Evolutionary conservation across 2,797 vertebrate genomes (phyloP).

Genomic region (Taenioides sp.): DNA sequence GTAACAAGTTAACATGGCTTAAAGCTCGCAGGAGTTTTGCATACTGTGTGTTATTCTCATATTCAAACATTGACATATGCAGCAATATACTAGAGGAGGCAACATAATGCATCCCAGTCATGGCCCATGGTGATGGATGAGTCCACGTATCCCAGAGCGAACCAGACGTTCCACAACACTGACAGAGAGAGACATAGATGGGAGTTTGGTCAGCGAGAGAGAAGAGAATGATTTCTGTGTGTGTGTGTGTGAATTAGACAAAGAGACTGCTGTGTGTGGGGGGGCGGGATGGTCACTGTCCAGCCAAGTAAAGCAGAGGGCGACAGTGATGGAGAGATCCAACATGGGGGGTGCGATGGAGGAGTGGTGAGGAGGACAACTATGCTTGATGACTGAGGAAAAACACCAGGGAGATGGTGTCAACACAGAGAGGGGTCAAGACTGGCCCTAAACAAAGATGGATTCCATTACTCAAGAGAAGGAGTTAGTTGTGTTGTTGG

Average conservation of each 20-base stretch:
- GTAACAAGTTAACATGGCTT: too few species aligned
- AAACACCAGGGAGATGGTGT: conserved; percentile 24
- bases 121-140: conserved; percentile 65
- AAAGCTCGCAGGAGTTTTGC: too few species aligned
- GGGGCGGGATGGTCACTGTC: conserved; percentile 52
- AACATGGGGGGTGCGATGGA: conserved; percentile 47
- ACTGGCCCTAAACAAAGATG: conserved; percentile 44
- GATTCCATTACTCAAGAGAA: conserved; percentile 57
- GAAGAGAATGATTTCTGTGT: conserved; percentile 58
- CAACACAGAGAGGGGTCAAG: conserved; percentile 35
- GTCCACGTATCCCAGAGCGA: conserved; percentile 53
- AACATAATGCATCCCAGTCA: conserved; percentile 56
- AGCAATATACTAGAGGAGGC: conserved; percentile 37
- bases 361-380: conserved; percentile 54
- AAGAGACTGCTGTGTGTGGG: conserved; percentile 29
- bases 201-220: conserved; percentile 42
- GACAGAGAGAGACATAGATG: conserved; percentile 48
- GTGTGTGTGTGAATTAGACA: conserved; percentile 44
- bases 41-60: not conserved
- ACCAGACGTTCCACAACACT: conserved; percentile 62
- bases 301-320: conserved; percentile 57
- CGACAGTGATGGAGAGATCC: conserved; percentile 75
- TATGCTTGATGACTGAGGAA: conserved; percentile 65
- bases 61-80: conserved; percentile 30
- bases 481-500: conserved; percentile 50